Percentiles rank a stretch among this genome's conserved stretches.
These are phyloP conservation scores for Potorous gilbertii DNA, from an alignment of 2,797 vertebrate species.

Conservation along the genomic window DNA sequence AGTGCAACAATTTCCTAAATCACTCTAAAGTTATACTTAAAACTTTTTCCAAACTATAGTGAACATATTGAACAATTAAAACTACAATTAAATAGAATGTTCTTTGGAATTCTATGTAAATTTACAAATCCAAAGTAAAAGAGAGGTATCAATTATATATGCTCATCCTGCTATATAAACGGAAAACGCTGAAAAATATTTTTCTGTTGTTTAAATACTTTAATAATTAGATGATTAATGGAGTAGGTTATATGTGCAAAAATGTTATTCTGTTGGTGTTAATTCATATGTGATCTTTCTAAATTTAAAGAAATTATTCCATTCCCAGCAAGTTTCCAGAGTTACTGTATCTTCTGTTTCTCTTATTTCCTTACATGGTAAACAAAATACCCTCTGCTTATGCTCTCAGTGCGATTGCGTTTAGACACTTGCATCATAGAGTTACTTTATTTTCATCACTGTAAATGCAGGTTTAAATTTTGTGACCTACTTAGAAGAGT, in stretches of 20 bases:
- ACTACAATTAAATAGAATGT: slow-evolving; percentile 29
- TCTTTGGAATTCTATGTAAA: slow-evolving; percentile 46
- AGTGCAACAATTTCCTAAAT: slow-evolving; percentile 6
- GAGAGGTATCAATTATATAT: neutral
- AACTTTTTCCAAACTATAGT: neutral
- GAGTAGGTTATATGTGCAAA: neutral
- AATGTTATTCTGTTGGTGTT: neutral
- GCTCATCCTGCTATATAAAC: neutral
- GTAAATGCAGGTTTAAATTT: neutral
- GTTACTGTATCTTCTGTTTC: slow-evolving; percentile 12
- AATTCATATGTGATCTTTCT: neutral
- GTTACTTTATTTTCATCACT: neutral
- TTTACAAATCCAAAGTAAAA: slow-evolving; percentile 28
- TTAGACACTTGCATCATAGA: slow-evolving; percentile 9
- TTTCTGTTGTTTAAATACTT: neutral
- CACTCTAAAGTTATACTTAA: slow-evolving; percentile 19
- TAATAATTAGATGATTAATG: neutral
- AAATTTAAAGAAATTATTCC: slow-evolving; percentile 14
- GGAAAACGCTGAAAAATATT: neutral
- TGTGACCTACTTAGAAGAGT: neutral
- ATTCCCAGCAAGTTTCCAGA: neutral
- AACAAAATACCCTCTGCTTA: slow-evolving; percentile 29
- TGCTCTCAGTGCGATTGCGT: neutral
- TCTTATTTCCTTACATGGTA: slow-evolving; percentile 1
- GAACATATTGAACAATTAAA: neutral